Conservation (phyloP, 1,140 invertebrate species). For the Philopotamus ludificatus region DNA sequence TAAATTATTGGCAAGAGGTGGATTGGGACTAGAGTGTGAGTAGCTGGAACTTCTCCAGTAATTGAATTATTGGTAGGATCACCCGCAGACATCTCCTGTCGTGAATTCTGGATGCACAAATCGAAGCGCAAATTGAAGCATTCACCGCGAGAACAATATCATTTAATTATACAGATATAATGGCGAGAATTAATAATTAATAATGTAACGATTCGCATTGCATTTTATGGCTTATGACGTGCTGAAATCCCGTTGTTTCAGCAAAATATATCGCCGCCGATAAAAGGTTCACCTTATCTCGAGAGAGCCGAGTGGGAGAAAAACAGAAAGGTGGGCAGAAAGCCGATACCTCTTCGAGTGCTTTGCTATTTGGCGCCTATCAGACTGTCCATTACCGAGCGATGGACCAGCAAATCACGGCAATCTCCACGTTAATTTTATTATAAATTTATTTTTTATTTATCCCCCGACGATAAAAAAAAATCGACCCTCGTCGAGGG, state of each 20-base stretch:
- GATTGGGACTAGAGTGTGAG: not conserved
- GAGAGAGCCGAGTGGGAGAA: too few relatives aligned
- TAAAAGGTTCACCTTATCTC: not conserved
- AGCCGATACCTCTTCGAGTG: not conserved
- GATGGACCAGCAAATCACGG: not conserved
- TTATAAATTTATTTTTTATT: not conserved
- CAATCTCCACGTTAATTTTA: not conserved
- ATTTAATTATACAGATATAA: too few relatives aligned
- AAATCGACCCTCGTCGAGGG: conserved; percentile 5
- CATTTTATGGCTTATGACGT: too few relatives aligned
- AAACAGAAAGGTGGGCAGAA: not conserved
- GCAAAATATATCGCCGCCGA: too few relatives aligned
- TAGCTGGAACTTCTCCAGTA: conserved; percentile 13
- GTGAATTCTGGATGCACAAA: not conserved
- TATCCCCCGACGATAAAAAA: not conserved
- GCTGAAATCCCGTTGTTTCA: too few relatives aligned
- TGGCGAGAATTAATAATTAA: too few relatives aligned
- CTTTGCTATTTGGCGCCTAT: not conserved
- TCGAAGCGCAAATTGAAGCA: too few relatives aligned
- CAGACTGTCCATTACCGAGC: not conserved
- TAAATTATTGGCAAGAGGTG: not conserved
- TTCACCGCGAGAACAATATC: not conserved
- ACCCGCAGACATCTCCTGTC: conserved; percentile 10
- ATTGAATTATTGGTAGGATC: conserved; percentile 36
- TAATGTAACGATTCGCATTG: too few relatives aligned